These are phyloP conservation scores for Microplitis deprimator DNA, from an alignment of 2,888 invertebrate species.

Conservation along the genomic window DNA sequence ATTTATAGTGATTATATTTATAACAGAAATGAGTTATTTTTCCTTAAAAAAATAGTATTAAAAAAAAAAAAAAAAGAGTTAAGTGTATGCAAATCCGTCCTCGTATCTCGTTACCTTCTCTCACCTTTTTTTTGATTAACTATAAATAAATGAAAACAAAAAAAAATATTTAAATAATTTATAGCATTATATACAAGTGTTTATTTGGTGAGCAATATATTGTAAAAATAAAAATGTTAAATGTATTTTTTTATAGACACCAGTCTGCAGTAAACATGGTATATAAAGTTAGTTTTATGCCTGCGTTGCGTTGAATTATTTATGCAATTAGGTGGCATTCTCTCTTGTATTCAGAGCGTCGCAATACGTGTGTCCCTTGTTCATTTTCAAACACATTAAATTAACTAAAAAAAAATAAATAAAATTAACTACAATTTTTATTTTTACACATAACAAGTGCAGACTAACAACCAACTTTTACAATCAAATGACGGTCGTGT, in stretches of 20 bases:
- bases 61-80: no score
- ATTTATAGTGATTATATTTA: no score
- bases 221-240: neutral
- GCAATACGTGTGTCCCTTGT: slow-evolving; percentile 3
- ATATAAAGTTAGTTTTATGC: neutral
- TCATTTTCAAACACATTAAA: slow-evolving; percentile 8
- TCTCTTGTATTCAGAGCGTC: slow-evolving; percentile 14
- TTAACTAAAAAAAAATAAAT: neutral
- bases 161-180: neutral
- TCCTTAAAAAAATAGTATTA: no score
- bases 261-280: neutral
- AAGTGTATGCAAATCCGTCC: no score
- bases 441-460: neutral
- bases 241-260: neutral
- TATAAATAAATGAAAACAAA: neutral
- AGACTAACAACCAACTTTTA: neutral
- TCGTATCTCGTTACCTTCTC: neutral
- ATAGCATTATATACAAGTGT: neutral
- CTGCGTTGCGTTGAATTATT: slow-evolving; percentile 64
- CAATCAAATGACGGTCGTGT: slow-evolving; percentile 10
- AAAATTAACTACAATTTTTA: neutral
- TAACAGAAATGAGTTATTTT: no score
- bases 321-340: slow-evolving; percentile 63
- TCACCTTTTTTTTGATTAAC: neutral
- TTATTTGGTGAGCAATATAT: neutral